Base-by-base conservation (phyloP, 2,888 invertebrate genomes). In the Cylindroiulus punctatus region DNA sequence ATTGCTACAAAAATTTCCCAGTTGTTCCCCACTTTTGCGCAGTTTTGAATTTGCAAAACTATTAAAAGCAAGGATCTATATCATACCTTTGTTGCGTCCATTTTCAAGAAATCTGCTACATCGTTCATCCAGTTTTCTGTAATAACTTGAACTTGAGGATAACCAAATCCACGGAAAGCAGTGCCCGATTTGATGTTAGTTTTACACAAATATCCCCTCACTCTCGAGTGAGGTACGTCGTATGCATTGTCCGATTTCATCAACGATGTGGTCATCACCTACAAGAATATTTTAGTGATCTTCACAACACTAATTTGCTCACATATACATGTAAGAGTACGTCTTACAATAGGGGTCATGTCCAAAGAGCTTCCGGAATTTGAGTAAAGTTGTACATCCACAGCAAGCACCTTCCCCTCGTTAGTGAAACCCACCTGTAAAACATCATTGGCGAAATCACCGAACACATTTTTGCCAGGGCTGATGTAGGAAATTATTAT, bases 131-230 rank as follows among this genome's bases (percentile, higher is more conserved):
- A 94, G 88, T 92, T 93, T 91, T 98, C 98, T 0, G 94, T 95
- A 0, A 96, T 95, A 26, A 96, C 95, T 96, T 97, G 96, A 42
- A 95, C 97, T 90, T 97, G 97, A 0, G 97, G 97, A 0, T 94
- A 96, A 8, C 97, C 97, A 89, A 97, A 97, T 1, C 97, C 97
- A 89, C 98, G 92, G 90, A 98, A 98, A 0, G 98, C 98, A 0
- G 98, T 98, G 90, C 97, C 97, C 0, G 97, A 97, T 0, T 97
- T 94, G 85, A 96, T 91, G 92, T 98, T 97, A 0, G 98, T 98
- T 91, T 93, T 95, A 90, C 98, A 98, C 17, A 91, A 85, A 57
- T 88, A 87, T 4, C 94, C 92, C 89, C 93, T 93, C 0, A 96
- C 96, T 88, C 93, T 93, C 0, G 94, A 92, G 88, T 95, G 94